Evolutionary conservation across 2,888 invertebrate genomes (phyloP).

Genomic region (Steinernema hermaphroditum): DNA sequence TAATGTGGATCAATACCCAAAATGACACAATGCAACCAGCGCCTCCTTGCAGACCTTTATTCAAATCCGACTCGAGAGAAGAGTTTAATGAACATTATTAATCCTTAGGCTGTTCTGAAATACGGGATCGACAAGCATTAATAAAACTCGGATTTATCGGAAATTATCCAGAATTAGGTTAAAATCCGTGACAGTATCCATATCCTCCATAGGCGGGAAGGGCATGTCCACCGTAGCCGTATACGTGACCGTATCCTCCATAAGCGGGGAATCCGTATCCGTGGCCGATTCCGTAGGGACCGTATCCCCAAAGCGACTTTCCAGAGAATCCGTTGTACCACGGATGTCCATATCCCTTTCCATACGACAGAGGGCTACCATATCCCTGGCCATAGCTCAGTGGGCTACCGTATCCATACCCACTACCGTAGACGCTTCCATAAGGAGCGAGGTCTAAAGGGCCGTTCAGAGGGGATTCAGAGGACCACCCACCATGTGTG

Average conservation of each 20-base stretch:
- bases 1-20: too few relatives aligned
- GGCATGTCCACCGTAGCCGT: neutral
- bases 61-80: too few relatives aligned
- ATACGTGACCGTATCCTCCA: neutral
- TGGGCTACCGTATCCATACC: neutral
- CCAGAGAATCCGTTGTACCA: neutral
- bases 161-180: too few relatives aligned
- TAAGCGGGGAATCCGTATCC: neutral
- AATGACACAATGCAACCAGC: too few relatives aligned
- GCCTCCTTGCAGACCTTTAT: too few relatives aligned
- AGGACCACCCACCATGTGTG: neutral
- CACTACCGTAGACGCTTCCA: too few relatives aligned
- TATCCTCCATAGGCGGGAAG: neutral
- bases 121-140: too few relatives aligned
- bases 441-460: neutral
- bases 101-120: too few relatives aligned
- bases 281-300: neutral
- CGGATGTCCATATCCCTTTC: neutral
- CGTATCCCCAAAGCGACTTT: neutral
- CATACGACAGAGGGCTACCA: neutral
- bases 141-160: too few relatives aligned
- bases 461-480: neutral
- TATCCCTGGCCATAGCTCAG: neutral
- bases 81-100: too few relatives aligned
- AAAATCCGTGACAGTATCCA: too few relatives aligned